Percentiles rank a stretch among this genome's conserved stretches.
Conservation (phyloP, 2,797 vertebrate species). For the Paguma larvata region DNA sequence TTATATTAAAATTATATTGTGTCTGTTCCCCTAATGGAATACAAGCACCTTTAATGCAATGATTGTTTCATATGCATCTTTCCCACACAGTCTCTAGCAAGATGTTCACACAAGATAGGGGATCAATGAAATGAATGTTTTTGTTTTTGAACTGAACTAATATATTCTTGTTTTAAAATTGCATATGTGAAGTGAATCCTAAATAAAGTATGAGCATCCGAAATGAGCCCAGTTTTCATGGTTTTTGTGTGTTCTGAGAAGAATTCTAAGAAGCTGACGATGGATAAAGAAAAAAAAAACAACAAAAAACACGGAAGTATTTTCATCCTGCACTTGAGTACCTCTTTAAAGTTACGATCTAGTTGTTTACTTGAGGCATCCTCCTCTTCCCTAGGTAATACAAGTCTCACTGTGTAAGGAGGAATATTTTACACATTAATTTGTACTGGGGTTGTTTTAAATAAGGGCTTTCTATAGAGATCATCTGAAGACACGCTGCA, state of each 20-base stretch:
- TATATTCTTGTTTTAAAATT: constrained; percentile 1
- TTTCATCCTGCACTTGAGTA: not conserved
- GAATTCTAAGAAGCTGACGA: not conserved
- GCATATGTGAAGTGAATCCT: constrained; percentile 26
- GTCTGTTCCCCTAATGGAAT: not conserved
- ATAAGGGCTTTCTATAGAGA: not conserved
- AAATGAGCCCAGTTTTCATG: not conserved
- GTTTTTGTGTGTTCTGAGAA: not conserved
- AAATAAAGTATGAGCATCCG: constrained; percentile 27
- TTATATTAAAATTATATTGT: not conserved
- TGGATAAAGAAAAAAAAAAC: not conserved
- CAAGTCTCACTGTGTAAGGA: not conserved
- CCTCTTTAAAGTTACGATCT: not conserved
- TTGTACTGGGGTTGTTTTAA: not conserved
- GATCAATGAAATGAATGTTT: not conserved
- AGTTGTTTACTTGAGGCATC: not conserved
- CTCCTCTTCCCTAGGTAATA: not conserved
- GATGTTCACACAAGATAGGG: not conserved
- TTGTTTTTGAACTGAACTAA: not conserved
- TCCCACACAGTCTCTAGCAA: not conserved
- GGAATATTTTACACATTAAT: constrained; percentile 38
- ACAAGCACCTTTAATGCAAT: not conserved
- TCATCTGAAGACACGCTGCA: not conserved
- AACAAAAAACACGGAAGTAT: not conserved
- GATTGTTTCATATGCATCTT: not conserved